These are phyloP conservation scores for Adrianichthys oophorus DNA, from an alignment of 2,797 vertebrate genomes.

Conservation along the genomic window DNA sequence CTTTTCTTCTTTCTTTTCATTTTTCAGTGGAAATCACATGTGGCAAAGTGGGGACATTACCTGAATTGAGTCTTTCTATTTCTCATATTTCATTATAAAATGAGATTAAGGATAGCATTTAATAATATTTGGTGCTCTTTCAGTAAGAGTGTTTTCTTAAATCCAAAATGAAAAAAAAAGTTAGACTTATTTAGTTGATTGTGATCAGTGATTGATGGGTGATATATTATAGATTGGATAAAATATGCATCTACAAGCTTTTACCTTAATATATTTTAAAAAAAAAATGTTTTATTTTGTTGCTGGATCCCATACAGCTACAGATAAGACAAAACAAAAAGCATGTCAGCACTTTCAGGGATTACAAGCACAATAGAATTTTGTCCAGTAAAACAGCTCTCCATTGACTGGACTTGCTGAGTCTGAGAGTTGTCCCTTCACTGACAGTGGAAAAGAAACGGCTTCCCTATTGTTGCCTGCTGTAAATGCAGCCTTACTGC, in stretches of 20 bases:
- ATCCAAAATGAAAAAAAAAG: too few species aligned
- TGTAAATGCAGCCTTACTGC: constrained; percentile 21
- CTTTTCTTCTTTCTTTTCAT: constrained; percentile 28
- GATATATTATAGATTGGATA: not conserved
- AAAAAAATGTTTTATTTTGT: constrained; percentile 69
- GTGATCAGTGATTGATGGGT: not conserved
- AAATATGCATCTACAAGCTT: constrained; percentile 37
- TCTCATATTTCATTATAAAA: constrained; percentile 5
- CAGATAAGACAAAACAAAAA: constrained; percentile 73
- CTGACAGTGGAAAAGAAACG: constrained; percentile 32
- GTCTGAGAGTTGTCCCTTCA: constrained; percentile 55
- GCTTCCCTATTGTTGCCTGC: constrained; percentile 35
- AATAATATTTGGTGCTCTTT: not conserved
- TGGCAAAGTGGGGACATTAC: constrained; percentile 46
- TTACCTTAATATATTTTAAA: constrained; percentile 59
- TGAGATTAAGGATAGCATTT: not conserved
- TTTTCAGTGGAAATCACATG: constrained; percentile 49
- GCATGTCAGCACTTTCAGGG: constrained; percentile 76
- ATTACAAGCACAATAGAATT: constrained; percentile 77
- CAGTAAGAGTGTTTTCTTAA: too few species aligned
- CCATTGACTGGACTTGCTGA: constrained; percentile 58
- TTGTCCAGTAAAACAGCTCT: constrained; percentile 65
- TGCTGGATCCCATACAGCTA: constrained; percentile 63
- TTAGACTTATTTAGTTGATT: too few species aligned
- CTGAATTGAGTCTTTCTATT: constrained; percentile 25